phyloP scores from a whole-genome alignment of 2,113 vertebrate species.

The Dendropsophus ebraccatus region DNA sequence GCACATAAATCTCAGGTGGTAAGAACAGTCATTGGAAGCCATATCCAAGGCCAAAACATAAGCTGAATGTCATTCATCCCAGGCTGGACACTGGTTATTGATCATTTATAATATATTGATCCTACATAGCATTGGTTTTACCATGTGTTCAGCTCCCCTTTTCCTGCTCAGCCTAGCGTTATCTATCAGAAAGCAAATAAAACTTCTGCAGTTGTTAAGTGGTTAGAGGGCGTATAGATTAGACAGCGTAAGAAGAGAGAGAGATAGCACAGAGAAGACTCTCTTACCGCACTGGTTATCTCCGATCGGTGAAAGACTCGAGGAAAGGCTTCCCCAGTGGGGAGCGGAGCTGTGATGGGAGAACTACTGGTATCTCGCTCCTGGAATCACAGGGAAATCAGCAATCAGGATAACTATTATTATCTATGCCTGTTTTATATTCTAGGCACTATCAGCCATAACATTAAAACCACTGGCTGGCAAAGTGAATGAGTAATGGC shows the following conservation, averaged over 20 bases:
- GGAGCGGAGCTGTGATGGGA: conserved; percentile 78
- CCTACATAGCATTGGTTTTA: no score
- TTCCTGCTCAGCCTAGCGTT: neutral
- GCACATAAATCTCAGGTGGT: no score
- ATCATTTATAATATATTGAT: no score
- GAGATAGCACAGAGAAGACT: conserved; percentile 6
- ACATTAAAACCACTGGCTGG: no score
- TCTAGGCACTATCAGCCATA: neutral
- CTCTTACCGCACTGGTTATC: conserved; percentile 78
- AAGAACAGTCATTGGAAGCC: no score
- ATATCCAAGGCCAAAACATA: no score
- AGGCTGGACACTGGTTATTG: no score
- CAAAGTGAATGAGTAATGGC: no score
- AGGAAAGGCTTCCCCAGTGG: conserved; percentile 86
- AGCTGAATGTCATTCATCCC: no score
- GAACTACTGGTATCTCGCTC: conserved; percentile 87
- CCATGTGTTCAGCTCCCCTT: no score
- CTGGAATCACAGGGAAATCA: conserved; percentile 68
- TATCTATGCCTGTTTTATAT: neutral
- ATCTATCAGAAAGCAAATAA: no score
- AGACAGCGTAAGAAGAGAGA: neutral
- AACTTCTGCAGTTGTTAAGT: neutral
- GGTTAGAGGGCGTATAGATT: neutral
- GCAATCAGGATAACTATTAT: neutral
- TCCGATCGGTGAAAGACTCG: conserved; percentile 84